Percentiles rank a stretch among this genome's conserved stretches.
Evolutionary conservation across 2,113 vertebrate species (phyloP).

Genomic region (Geococcyx californianus): DNA sequence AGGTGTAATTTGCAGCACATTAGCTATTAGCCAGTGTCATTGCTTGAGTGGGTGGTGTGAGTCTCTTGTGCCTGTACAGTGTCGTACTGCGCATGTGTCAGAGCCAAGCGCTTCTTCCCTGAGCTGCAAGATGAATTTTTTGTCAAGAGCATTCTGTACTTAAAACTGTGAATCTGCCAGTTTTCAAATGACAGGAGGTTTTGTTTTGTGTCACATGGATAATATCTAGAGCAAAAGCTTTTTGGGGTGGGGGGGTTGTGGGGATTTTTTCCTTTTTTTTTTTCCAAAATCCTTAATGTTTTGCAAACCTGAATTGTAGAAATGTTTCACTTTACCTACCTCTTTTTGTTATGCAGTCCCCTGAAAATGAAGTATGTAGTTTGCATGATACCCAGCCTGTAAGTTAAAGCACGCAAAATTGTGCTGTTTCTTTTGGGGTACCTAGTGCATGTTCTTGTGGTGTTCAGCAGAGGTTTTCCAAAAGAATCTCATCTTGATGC

Average conservation of each 20-base stretch:
- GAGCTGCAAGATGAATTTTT: background rate
- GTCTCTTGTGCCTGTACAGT: constrained; percentile 67
- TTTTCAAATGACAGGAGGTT: background rate
- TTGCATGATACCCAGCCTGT: background rate
- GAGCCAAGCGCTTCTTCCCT: background rate
- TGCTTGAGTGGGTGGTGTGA: constrained; percentile 78
- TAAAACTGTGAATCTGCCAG: background rate
- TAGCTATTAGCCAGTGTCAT: constrained; percentile 76
- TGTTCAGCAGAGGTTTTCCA: constrained; percentile 33
- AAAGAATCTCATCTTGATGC: constrained; percentile 30
- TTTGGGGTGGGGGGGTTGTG: background rate
- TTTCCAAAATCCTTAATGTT: background rate
- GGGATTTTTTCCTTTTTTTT: background rate
- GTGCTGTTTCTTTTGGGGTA: background rate
- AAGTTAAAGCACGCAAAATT: background rate
- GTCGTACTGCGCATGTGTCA: constrained; percentile 77
- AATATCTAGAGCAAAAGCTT: background rate
- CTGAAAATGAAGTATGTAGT: background rate
- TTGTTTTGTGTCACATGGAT: background rate
- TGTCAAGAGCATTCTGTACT: background rate
- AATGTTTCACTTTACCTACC: background rate
- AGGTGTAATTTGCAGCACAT: constrained; percentile 67
- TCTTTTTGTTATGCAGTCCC: background rate
- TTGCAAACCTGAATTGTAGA: background rate
- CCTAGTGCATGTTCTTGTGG: background rate